Evolutionary conservation across 2,113 vertebrate genomes (phyloP).

Genomic region (Cygnus atratus): DNA sequence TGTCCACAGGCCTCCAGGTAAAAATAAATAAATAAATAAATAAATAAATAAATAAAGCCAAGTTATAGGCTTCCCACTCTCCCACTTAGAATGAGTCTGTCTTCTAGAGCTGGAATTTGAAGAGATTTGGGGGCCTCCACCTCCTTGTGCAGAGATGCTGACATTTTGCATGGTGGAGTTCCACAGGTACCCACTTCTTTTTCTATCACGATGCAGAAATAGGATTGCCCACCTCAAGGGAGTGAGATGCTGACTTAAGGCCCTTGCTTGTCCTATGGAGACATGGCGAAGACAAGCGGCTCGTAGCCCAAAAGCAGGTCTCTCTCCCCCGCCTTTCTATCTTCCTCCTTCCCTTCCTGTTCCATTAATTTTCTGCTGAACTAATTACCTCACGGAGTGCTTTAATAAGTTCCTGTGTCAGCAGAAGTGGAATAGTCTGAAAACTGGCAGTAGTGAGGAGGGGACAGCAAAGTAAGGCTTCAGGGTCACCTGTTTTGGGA

Average conservation of each 20-base stretch:
- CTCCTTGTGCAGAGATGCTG: background rate
- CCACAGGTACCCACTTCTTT: background rate
- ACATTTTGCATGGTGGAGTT: background rate
- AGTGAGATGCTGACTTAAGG: background rate
- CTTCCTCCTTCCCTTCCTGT: background rate
- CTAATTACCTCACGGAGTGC: background rate
- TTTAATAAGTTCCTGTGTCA: background rate
- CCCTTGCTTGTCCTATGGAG: background rate
- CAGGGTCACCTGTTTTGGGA: background rate
- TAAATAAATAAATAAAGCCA: background rate
- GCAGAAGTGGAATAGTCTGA: background rate
- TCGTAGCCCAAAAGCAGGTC: too few species aligned
- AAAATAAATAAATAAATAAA: background rate
- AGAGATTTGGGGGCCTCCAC: background rate
- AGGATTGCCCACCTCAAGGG: background rate
- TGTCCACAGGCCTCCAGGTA: background rate
- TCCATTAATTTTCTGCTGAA: background rate
- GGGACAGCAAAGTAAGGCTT: background rate
- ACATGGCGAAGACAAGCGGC: background rate
- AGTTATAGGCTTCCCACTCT: background rate
- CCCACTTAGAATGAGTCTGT: accelerated
- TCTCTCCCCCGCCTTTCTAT: too few species aligned
- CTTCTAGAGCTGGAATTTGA: background rate
- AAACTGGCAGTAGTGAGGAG: background rate
- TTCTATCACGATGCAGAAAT: background rate